Evolutionary conservation across 1,140 invertebrate species (phyloP).

Genomic region (Neodiprion pinetum): DNA sequence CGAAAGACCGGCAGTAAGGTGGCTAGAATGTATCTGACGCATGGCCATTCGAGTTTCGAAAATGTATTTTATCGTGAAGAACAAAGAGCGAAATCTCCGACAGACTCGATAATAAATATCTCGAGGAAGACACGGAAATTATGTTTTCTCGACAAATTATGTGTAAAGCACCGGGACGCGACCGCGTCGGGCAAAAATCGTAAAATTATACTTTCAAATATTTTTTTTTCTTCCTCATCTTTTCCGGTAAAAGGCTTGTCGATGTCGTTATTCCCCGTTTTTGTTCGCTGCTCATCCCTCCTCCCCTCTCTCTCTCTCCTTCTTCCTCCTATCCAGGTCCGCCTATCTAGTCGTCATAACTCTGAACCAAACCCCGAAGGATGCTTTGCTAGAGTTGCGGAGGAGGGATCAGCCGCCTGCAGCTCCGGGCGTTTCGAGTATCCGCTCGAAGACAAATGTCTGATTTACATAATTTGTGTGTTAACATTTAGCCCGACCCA

Average conservation of each 20-base stretch:
- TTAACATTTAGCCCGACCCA: conserved; percentile 53
- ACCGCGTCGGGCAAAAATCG: conserved; percentile 7
- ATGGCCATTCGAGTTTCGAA: background rate
- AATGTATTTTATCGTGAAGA: conserved; percentile 3
- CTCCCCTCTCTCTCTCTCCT: no score
- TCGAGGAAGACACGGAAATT: background rate
- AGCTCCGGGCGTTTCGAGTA: background rate
- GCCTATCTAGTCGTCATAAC: background rate
- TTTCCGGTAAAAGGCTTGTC: conserved; percentile 1
- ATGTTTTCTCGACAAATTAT: conserved; percentile 14
- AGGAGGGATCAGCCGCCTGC: conserved; percentile 25
- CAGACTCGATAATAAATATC: background rate
- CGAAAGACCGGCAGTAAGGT: background rate
- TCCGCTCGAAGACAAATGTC: background rate
- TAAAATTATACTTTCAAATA: conserved; percentile 33
- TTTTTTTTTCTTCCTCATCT: background rate
- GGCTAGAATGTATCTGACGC: background rate
- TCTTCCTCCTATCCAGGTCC: background rate
- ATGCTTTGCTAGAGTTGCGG: conserved; percentile 45
- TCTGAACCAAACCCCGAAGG: conserved; percentile 32
- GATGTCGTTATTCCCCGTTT: background rate
- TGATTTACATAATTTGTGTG: conserved; percentile 58
- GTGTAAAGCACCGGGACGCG: conserved; percentile 5
- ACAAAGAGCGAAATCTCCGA: background rate
- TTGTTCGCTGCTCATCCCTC: no score